phyloP scores from a whole-genome alignment of 2,888 invertebrate genomes.

The Dasypolia templi region DNA sequence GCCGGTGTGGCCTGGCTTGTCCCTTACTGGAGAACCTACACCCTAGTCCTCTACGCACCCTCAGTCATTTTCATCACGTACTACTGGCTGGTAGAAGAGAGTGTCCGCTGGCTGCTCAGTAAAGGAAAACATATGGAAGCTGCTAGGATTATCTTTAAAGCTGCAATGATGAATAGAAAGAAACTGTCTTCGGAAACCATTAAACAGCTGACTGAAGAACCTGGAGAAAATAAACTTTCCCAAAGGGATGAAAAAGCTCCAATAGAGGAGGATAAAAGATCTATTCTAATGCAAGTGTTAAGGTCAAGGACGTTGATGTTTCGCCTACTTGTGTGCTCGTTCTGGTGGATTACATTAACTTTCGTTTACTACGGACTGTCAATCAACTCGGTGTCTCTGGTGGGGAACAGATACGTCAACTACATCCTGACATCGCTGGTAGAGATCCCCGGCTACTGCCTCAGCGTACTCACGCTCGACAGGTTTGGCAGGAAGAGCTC shows the following conservation, averaged over 20 bases:
- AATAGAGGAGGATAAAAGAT: slow-evolving; percentile 51
- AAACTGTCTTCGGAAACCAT: slow-evolving; percentile 81
- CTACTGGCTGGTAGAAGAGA: slow-evolving; percentile 92
- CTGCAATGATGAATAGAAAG: slow-evolving; percentile 84
- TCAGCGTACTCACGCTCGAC: slow-evolving; percentile 90
- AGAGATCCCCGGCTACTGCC: slow-evolving; percentile 92
- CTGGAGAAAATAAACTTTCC: slow-evolving; percentile 41
- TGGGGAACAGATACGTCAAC: slow-evolving; percentile 94
- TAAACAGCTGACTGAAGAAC: slow-evolving; percentile 66
- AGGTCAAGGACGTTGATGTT: slow-evolving; percentile 88
- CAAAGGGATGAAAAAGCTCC: slow-evolving; percentile 16
- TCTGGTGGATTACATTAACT: slow-evolving; percentile 95
- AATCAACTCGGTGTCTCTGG: slow-evolving; percentile 93
- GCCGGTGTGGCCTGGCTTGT: slow-evolving; percentile 92
- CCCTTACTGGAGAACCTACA: slow-evolving; percentile 92
- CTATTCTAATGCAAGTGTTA: slow-evolving; percentile 82
- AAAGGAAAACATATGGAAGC: slow-evolving; percentile 90
- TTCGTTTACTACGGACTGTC: slow-evolving; percentile 95
- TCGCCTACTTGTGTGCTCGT: slow-evolving; percentile 91
- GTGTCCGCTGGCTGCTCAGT: slow-evolving; percentile 93
- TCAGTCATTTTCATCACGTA: slow-evolving; percentile 91
- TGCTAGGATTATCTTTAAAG: slow-evolving; percentile 86
- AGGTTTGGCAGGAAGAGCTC: slow-evolving; percentile 90
- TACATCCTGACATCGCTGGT: slow-evolving; percentile 92
- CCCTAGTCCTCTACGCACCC: slow-evolving; percentile 91